Conservation (phyloP, 2,888 invertebrate species). For the Tryphoninae sp. region DNA sequence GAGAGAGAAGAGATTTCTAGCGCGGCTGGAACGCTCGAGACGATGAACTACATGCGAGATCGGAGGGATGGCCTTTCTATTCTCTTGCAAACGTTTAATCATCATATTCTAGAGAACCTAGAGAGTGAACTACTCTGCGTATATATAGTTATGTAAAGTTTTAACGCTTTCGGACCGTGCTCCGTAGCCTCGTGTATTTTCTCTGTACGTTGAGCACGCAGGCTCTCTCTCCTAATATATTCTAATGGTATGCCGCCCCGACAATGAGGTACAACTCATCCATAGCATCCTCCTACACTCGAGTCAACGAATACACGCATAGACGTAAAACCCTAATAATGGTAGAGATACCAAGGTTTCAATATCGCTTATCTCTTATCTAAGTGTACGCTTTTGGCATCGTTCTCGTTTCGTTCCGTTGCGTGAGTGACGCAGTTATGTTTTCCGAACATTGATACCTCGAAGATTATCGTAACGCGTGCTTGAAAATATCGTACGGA, state of each 20-base stretch:
- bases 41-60: constrained; percentile 52
- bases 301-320: constrained; percentile 46
- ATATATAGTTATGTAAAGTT: constrained; percentile 28
- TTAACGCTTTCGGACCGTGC: constrained; percentile 58
- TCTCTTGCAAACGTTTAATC: constrained; percentile 71
- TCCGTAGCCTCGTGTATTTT: constrained; percentile 36
- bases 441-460: constrained; percentile 41
- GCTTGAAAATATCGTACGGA: constrained; percentile 23
- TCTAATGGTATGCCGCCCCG: constrained; percentile 81
- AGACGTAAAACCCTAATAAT: constrained; percentile 55
- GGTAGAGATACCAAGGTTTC: constrained; percentile 44
- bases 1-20: constrained; percentile 32
- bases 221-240: constrained; percentile 73
- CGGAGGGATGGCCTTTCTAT: constrained; percentile 38
- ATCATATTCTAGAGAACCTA: constrained; percentile 62
- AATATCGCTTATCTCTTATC: constrained; percentile 61
- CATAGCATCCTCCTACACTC: constrained; percentile 74
- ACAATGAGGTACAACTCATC: constrained; percentile 80
- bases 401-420: constrained; percentile 61
- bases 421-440: constrained; percentile 51
- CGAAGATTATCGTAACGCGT: constrained; percentile 26
- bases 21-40: constrained; percentile 50
- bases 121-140: not conserved
- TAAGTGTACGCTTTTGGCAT: constrained; percentile 40
- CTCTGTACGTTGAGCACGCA: constrained; percentile 54